phyloP scores from a whole-genome alignment of 2,888 invertebrate genomes.

The Torymus tubicola region DNA sequence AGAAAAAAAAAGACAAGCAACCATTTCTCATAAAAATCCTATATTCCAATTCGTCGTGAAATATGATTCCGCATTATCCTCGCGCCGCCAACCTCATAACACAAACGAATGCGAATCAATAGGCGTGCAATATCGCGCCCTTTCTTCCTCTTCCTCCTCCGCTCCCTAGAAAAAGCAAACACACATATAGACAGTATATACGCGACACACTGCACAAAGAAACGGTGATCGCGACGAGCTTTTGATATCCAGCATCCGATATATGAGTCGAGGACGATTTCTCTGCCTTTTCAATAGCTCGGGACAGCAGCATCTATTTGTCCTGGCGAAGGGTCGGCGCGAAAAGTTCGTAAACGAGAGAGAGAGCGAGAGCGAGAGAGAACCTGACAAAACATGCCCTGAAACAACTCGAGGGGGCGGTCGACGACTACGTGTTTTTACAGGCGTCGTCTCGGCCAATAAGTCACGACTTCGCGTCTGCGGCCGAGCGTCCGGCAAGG shows the following conservation, averaged over 20 bases:
- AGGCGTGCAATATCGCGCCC: not conserved
- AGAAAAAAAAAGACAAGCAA: too few species aligned
- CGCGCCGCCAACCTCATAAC: not conserved
- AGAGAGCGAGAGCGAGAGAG: conserved; percentile 52
- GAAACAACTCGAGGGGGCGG: conserved; percentile 67
- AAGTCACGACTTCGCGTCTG: conserved; percentile 57
- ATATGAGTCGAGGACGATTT: conserved; percentile 21
- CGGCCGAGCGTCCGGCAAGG: conserved; percentile 10
- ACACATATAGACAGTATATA: too few species aligned
- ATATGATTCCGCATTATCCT: too few species aligned
- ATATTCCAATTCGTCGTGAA: too few species aligned
- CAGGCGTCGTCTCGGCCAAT: conserved; percentile 60
- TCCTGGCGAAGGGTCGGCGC: not conserved
- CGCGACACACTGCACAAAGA: not conserved
- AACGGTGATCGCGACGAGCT: not conserved
- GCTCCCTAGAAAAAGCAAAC: conserved; percentile 6
- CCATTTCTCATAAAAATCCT: too few species aligned
- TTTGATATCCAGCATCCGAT: conserved; percentile 18
- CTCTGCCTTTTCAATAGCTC: conserved; percentile 32
- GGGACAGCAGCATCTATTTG: conserved; percentile 26
- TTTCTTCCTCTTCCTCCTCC: not conserved
- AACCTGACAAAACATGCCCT: conserved; percentile 67
- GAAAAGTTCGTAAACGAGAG: conserved; percentile 61
- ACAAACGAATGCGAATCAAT: not conserved
- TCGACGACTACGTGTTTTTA: conserved; percentile 68